These are phyloP conservation scores for Rhodophaea formosa DNA, from an alignment of 2,888 invertebrate species.

Conservation along the genomic window DNA sequence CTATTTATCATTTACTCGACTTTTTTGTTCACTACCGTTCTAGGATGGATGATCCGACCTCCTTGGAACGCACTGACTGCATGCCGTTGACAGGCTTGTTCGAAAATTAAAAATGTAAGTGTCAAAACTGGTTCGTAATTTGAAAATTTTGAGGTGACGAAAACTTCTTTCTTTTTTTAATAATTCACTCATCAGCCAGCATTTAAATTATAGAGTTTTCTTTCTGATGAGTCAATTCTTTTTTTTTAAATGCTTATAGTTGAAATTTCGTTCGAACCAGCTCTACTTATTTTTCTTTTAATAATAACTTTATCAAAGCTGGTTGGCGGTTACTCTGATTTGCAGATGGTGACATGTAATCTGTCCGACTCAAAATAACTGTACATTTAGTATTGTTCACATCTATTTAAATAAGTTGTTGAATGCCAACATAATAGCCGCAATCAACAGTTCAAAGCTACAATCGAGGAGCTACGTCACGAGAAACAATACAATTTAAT, in stretches of 20 bases:
- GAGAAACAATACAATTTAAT: slow-evolving; percentile 62
- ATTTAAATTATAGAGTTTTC: background rate
- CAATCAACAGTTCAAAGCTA: slow-evolving; percentile 24
- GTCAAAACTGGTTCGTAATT: slow-evolving; percentile 2
- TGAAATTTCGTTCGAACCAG: background rate
- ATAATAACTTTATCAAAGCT: background rate
- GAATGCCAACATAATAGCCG: slow-evolving; percentile 6
- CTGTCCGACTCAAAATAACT: background rate
- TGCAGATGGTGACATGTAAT: background rate
- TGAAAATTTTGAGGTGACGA: background rate
- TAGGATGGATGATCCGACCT: slow-evolving; percentile 57
- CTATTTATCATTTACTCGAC: slow-evolving; percentile 76
- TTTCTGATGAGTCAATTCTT: background rate
- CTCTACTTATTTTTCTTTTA: background rate
- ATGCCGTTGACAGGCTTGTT: slow-evolving; percentile 16
- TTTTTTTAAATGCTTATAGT: background rate
- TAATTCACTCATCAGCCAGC: background rate
- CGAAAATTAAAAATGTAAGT: slow-evolving; percentile 10
- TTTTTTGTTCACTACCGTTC: slow-evolving; percentile 74
- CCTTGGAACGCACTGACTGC: slow-evolving; percentile 42
- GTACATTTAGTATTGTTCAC: background rate
- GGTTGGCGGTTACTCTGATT: background rate
- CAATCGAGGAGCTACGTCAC: slow-evolving; percentile 46
- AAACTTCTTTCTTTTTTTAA: background rate
- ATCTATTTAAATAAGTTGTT: slow-evolving; percentile 10